Conservation (phyloP, 2,113 vertebrate species). For the Scytalopus superciliaris region DNA sequence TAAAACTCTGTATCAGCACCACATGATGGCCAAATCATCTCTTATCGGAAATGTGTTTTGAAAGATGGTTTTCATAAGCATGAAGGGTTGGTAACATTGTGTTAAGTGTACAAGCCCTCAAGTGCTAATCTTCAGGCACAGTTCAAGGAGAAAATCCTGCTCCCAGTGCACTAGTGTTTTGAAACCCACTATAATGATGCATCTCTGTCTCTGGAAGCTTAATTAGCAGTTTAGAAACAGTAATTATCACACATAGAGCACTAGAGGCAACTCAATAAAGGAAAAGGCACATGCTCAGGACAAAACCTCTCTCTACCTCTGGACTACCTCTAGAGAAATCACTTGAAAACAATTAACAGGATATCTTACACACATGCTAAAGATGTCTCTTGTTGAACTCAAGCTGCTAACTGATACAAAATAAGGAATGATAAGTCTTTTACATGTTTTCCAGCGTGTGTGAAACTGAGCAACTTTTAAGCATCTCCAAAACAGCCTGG, state of each 20-base stretch:
- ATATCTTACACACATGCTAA: background rate
- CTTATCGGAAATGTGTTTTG: background rate
- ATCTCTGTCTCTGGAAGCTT: slow-evolving; percentile 6
- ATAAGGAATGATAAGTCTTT: background rate
- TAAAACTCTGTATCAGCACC: background rate
- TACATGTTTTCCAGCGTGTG: background rate
- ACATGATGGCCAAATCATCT: background rate
- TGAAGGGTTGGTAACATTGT: background rate
- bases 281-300: background rate
- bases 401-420: background rate
- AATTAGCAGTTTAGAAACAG: slow-evolving; percentile 40
- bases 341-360: slow-evolving; percentile 3
- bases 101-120: background rate
- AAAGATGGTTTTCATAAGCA: background rate
- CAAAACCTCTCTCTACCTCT: slow-evolving; percentile 7
- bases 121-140: background rate
- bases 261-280: background rate
- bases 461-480: background rate
- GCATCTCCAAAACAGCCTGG: background rate
- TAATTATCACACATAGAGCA: background rate
- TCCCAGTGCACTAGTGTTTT: slow-evolving; percentile 4
- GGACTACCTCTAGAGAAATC: slow-evolving; percentile 12
- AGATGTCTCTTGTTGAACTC: background rate
- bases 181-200: slow-evolving; percentile 1
- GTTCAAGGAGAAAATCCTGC: background rate